phyloP scores from a whole-genome alignment of 2,888 invertebrate species.

The Rosalia funebris region DNA sequence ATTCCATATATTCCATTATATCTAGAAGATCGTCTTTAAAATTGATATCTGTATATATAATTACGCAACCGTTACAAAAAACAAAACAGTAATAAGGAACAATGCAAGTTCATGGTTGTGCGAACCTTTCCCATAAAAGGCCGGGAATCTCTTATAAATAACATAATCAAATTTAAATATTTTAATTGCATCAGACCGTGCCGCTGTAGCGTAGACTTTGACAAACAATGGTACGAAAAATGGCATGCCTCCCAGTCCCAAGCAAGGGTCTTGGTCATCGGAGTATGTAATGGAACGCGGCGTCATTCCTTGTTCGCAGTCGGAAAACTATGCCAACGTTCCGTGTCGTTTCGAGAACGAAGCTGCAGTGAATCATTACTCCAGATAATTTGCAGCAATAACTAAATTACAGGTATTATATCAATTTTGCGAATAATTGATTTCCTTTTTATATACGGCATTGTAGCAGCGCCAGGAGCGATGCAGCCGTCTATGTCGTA shows the following conservation, averaged over 20 bases:
- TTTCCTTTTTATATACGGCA: conserved; percentile 8
- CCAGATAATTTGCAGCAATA: conserved; percentile 6
- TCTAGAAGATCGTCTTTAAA: no score
- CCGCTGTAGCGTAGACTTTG: conserved; percentile 29
- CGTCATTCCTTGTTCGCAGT: conserved; percentile 26
- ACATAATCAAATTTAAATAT: conserved; percentile 45
- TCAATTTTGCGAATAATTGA: conserved; percentile 17
- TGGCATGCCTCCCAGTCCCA: conserved; percentile 27
- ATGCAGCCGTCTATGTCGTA: neutral
- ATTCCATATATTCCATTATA: no score
- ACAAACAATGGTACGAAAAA: conserved; percentile 33
- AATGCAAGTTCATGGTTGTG: no score
- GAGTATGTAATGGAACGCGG: conserved; percentile 19
- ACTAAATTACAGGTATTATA: conserved; percentile 17
- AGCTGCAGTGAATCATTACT: conserved; percentile 15
- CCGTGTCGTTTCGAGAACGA: conserved; percentile 2
- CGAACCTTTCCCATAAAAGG: no score
- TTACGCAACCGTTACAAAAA: no score
- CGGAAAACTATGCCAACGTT: conserved; percentile 10
- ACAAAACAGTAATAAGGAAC: no score
- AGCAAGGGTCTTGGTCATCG: conserved; percentile 21
- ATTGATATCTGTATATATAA: no score
- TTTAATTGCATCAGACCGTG: conserved; percentile 39
- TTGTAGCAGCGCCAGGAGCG: neutral
- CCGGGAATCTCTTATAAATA: no score